Evolutionary conservation across 1,140 invertebrate species (phyloP).

Genomic region (Drosophila nikananu): DNA sequence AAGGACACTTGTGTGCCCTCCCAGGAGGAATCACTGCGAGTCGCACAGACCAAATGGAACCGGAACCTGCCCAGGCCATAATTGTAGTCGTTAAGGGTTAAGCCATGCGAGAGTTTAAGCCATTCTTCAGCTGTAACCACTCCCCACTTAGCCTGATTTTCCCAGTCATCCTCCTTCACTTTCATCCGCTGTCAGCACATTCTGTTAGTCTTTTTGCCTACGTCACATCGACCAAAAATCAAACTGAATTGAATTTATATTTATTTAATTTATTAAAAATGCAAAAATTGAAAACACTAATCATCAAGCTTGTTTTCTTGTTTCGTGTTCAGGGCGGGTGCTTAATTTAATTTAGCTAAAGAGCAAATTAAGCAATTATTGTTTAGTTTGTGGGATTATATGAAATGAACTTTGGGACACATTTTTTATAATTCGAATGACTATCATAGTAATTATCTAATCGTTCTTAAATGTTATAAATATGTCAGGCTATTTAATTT

Average conservation of each 20-base stretch:
- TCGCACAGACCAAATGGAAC: conserved; percentile 77
- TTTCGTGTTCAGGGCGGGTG: not conserved
- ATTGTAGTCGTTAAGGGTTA: conserved; percentile 64
- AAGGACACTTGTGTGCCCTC: conserved; percentile 49
- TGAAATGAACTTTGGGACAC: not conserved
- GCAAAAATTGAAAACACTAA: conserved; percentile 65
- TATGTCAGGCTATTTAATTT: no score
- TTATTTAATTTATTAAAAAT: conserved; percentile 84
- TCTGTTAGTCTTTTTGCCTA: conserved; percentile 32
- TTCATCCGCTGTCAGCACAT: conserved; percentile 19
- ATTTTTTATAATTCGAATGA: not conserved
- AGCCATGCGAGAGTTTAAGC: conserved; percentile 67
- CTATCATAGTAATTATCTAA: not conserved
- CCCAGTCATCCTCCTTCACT: conserved; percentile 23
- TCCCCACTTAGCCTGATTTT: conserved; percentile 25
- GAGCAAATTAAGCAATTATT: not conserved
- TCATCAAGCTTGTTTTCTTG: not conserved
- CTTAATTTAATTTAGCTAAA: not conserved
- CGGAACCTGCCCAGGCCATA: conserved; percentile 79
- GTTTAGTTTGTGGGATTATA: not conserved
- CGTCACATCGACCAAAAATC: conserved; percentile 65
- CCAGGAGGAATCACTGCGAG: conserved; percentile 44
- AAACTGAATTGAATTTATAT: conserved; percentile 72
- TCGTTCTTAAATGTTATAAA: not conserved
- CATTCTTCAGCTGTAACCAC: conserved; percentile 60